phyloP scores from a whole-genome alignment of 2,113 vertebrate species.

The Clarias batrachus region DNA sequence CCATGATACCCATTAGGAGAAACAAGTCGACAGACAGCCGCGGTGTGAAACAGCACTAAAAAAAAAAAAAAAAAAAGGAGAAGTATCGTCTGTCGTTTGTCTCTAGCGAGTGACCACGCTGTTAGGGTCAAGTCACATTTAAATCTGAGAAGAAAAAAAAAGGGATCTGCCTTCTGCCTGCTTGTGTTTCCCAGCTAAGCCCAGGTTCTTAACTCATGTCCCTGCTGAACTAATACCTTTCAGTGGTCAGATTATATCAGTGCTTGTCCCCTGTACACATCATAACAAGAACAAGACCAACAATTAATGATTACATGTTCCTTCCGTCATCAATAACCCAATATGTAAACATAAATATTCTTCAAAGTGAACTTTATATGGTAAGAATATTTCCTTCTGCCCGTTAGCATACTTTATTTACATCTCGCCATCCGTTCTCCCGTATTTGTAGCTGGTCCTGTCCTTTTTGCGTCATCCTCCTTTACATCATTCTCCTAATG shows the following conservation, averaged over 20 bases:
- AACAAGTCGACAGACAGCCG: conserved; percentile 37
- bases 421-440: not conserved
- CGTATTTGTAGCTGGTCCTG: not conserved
- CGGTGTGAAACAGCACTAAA: not conserved
- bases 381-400: no score
- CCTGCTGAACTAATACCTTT: not conserved
- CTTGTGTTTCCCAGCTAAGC: not conserved
- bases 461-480: not conserved
- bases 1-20: conserved; percentile 49
- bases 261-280: not conserved
- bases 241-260: not conserved
- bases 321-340: not conserved
- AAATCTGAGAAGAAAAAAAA: conserved; percentile 27
- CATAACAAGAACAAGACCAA: no score
- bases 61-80: conserved; percentile 10
- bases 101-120: conserved; percentile 46
- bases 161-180: not conserved
- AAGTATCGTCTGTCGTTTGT: conserved; percentile 3
- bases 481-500: not conserved
- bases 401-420: not conserved
- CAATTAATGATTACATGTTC: no score
- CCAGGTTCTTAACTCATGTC: not conserved
- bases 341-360: not conserved
- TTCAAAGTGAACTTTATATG: no score
- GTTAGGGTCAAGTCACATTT: conserved; percentile 35